Evolutionary conservation across 2,113 vertebrate species (phyloP), one percentile per base, ranked within the genome.

Genomic region (Ceuthmochares aereus): DNA sequence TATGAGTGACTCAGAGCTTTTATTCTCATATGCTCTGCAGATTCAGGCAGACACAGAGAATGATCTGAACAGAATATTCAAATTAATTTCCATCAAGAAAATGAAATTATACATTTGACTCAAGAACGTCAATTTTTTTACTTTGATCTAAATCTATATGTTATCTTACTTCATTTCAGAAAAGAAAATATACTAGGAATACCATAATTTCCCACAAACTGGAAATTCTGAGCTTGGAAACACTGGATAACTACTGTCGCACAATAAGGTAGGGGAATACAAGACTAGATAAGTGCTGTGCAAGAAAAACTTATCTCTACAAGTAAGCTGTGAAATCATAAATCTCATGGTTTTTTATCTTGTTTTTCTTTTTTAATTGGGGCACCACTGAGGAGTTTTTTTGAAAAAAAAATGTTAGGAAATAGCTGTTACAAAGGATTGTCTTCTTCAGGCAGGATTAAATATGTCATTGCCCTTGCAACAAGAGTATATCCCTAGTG

Each of bases 361-460:
- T 56, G 11, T 0, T 25, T 8, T 63, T 32, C 1, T 27, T 87
- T 40, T 82, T 72, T 27, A 67, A 26, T 36, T 67, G 43, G 10
- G 29, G 10, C 4, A n/a, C 5, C 75, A 56, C 17, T 60, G 6
- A 55, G 30, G 12, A 47, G 30, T 72, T 49, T 9, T 62, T 90
- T 68, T 75, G 37, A 55, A 83, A 86, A 80, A 30, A 81, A 90
- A 77, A 32, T 23, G 2, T 7, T 80, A 43, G 25, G 37, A 56
- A 93, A 42, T 22, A 88, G 34, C 51, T 93, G 45, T 89, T 93
- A 87, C 10, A 78, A 70, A 95, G 30, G 15, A 73, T 47, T 66
- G 34, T 23, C 91, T 15, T 90, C 86, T 93, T 95, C 68, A 86
- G 54, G 72, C 42, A 80, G 75, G 72, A 90, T 88, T 87, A 96